These are phyloP conservation scores for Archocentrus centrarchus DNA, from an alignment of 2,113 vertebrate species.

Conservation along the genomic window DNA sequence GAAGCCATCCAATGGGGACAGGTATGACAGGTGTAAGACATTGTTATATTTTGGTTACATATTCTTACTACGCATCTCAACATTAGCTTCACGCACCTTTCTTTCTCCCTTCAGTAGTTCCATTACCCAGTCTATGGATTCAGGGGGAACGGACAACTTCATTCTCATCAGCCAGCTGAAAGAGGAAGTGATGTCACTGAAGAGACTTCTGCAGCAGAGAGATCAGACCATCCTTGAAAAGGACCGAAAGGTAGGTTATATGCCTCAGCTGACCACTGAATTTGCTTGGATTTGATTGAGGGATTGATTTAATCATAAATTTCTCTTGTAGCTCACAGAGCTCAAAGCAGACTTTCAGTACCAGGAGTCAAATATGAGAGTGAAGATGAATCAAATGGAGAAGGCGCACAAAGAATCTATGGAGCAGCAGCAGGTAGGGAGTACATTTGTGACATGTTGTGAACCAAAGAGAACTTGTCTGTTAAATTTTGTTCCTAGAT, in stretches of 20 bases:
- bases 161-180: conserved; percentile 99
- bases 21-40: conserved; percentile 76
- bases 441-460: neutral
- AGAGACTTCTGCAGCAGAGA: conserved; percentile 95
- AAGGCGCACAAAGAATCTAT: conserved; percentile 97
- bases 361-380: conserved; percentile 96
- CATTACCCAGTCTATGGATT: conserved; percentile 98
- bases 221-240: conserved; percentile 98
- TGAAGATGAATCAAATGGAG: conserved; percentile 99
- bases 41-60: neutral
- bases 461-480: neutral
- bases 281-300: neutral
- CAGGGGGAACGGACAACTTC: conserved; percentile 98
- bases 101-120: conserved; percentile 88
- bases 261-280: neutral
- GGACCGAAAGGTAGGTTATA: conserved; percentile 90
- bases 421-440: conserved; percentile 92
- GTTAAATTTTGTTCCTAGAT: neutral
- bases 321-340: conserved; percentile 89
- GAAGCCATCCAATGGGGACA: conserved; percentile 99
- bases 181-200: conserved; percentile 98
- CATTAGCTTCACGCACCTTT: neutral
- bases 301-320: neutral
- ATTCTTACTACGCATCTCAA: neutral
- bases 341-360: conserved; percentile 99